Evolutionary conservation across 2,113 vertebrate genomes (phyloP).

Genomic region (Elephantulus edwardii): DNA sequence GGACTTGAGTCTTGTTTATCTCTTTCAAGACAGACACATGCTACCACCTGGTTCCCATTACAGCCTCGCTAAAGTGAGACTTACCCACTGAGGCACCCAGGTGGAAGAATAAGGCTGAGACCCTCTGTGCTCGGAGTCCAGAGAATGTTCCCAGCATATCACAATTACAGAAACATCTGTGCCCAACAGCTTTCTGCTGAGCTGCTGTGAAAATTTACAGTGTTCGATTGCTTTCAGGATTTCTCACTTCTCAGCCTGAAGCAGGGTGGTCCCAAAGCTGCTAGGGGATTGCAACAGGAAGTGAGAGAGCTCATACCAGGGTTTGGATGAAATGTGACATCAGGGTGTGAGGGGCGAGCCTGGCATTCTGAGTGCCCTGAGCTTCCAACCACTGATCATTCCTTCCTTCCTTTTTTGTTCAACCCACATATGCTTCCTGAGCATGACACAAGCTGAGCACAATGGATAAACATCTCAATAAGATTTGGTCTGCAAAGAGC

Average conservation of each 20-base stretch:
- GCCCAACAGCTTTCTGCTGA: constrained; percentile 78
- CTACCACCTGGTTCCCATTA: constrained; percentile 84
- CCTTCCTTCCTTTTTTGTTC: not conserved
- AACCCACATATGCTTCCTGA: not conserved
- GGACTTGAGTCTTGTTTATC: constrained; percentile 28
- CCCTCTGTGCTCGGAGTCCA: constrained; percentile 74
- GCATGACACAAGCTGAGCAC: not conserved
- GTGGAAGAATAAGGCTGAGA: constrained; percentile 81
- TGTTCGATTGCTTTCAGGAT: constrained; percentile 76
- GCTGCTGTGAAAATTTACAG: constrained; percentile 81
- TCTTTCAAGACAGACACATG: constrained; percentile 71
- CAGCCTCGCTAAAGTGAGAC: constrained; percentile 51
- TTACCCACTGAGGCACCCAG: constrained; percentile 79
- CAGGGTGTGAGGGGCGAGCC: constrained; percentile 18
- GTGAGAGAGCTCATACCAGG: constrained; percentile 58
- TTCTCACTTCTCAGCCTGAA: constrained; percentile 79
- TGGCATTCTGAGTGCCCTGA: not conserved
- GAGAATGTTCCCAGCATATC: constrained; percentile 86
- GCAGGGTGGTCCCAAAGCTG: constrained; percentile 74
- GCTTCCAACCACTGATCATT: not conserved
- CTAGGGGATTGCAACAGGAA: constrained; percentile 54
- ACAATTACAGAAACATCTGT: constrained; percentile 88
- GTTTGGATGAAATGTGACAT: constrained; percentile 3
- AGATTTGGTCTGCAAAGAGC: not conserved
- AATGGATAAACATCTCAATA: not conserved